phyloP scores from a whole-genome alignment of 2,888 invertebrate species.

The Glyphotaelius pellucidus region DNA sequence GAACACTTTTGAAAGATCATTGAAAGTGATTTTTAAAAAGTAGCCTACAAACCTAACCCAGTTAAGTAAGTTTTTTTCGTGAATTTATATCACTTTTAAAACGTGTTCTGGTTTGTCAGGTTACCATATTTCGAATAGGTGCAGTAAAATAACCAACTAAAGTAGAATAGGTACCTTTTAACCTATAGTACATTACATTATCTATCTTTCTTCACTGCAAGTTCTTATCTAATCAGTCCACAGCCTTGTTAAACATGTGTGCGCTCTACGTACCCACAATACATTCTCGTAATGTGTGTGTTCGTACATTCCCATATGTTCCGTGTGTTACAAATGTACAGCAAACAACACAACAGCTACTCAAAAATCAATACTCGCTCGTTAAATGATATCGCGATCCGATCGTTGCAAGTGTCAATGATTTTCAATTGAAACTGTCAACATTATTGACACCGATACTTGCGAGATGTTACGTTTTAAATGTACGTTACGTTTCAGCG shows the following conservation, averaged over 20 bases:
- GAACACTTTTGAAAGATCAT: too few species aligned
- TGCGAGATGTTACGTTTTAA: neutral
- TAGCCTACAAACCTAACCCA: too few species aligned
- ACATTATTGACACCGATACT: neutral
- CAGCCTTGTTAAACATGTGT: neutral
- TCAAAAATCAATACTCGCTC: slow-evolving; percentile 2
- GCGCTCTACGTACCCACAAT: neutral
- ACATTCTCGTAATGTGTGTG: neutral
- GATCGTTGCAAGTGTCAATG: neutral
- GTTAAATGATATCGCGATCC: neutral
- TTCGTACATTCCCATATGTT: neutral
- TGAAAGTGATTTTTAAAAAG: too few species aligned
- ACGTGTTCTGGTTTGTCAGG: too few species aligned
- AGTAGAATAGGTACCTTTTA: neutral
- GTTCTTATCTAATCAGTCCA: neutral
- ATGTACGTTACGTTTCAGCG: neutral
- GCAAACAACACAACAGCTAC: neutral
- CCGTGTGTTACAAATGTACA: neutral
- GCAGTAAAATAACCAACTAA: neutral
- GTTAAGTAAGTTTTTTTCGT: too few species aligned
- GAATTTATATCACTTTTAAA: too few species aligned
- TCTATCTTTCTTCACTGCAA: neutral
- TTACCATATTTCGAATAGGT: neutral
- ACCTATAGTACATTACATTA: neutral
- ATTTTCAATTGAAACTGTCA: neutral